Conservation (phyloP, 2,888 invertebrate genomes). For the Mythimna loreyi region DNA sequence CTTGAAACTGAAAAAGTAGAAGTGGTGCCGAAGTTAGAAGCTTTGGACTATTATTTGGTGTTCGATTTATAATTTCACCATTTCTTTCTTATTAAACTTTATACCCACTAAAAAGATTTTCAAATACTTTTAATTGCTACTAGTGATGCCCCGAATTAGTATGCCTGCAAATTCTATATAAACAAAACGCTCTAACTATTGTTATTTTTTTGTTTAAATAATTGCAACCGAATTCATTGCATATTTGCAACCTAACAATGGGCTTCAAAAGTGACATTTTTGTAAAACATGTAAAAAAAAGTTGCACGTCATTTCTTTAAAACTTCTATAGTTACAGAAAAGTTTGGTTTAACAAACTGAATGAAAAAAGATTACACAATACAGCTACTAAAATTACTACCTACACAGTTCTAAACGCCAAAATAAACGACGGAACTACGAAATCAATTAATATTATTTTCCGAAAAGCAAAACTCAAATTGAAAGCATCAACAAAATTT, state of each 20-base stretch:
- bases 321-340: not conserved
- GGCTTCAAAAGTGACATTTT: too few species aligned
- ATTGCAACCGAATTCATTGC: too few species aligned
- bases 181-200: too few species aligned
- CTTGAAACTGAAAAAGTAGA: not conserved
- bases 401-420: conserved; percentile 6
- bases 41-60: not conserved
- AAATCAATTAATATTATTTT: conserved; percentile 68
- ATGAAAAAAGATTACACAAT: not conserved
- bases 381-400: not conserved
- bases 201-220: too few species aligned
- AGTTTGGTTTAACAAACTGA: not conserved
- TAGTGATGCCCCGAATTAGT: too few species aligned
- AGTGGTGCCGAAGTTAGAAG: not conserved
- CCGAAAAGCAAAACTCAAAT: conserved; percentile 63
- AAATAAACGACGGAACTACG: conserved; percentile 25
- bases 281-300: too few species aligned
- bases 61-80: not conserved
- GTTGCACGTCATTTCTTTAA: not conserved
- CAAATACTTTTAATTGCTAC: too few species aligned
- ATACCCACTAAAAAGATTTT: not conserved
- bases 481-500: conserved; percentile 59
- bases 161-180: too few species aligned
- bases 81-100: not conserved
- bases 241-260: too few species aligned